Base-by-base conservation (phyloP, 2,113 vertebrate genomes). In the Suricata suricatta region DNA sequence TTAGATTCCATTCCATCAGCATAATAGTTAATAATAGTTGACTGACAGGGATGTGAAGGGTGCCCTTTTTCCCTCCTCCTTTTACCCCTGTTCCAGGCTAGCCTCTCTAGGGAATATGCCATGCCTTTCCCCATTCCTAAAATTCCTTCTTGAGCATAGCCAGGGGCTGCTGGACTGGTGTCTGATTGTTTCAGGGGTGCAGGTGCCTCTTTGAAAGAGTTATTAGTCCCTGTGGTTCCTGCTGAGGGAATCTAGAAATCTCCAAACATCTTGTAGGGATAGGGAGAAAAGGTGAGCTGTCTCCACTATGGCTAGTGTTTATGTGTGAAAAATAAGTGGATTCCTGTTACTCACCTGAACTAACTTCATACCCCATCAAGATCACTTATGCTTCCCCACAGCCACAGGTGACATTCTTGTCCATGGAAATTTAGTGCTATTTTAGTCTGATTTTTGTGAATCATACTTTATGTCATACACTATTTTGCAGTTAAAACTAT, bases 101-200 rank as follows among this genome's bases (percentile, higher is more conserved):
- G 92, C 96, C 97, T 98, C 97, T 98, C 95, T 92, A 98, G 95
- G 97, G 97, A 98, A 98, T 96, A 85, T 44, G 81, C 93, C 95
- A 97, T 98, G 97, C 97, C 98, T 96, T 96, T 98, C 94, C 69
- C 98, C 97, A 97, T 97, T 98, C 98, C 96, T 98, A 86, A 91
- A 96, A 98, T 98, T 98, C 98, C 94, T 98, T 77, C 87, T 64
- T 69, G 64, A 96, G 80, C 94, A 77, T 76, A 97, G 90, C 95
- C 88, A 89, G 84, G 92, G 94, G 97, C 97, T 95, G 71, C 90
- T 86, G 76, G 88, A 89, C 87, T 90, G 13, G n/a, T 71, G 80
- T 95, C 90, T 83, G 57, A 44, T 80, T 90, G 12, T 69, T 12
- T 69, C 68, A 54, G 52, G 52, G 41, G 82, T 38, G 33, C 54